phyloP scores from a whole-genome alignment of 2,888 invertebrate genomes.

The Unio delphinus region DNA sequence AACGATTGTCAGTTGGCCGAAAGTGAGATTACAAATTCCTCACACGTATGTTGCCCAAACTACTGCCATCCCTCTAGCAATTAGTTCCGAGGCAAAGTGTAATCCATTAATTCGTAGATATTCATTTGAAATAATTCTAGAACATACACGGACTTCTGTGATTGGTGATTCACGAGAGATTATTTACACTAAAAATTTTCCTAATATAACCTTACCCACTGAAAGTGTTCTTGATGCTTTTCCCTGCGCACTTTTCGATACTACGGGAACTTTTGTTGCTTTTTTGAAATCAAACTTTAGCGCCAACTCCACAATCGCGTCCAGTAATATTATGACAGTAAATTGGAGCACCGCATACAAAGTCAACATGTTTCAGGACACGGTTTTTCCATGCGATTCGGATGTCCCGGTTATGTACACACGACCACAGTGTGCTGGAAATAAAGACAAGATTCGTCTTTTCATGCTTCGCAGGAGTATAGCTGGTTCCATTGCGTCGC shows the following conservation, averaged over 20 bases:
- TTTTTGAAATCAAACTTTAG: conserved; percentile 49
- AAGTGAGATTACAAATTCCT: conserved; percentile 45
- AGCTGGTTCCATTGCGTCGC: conserved; percentile 55
- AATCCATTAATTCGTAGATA: conserved; percentile 47
- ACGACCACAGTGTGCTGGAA: conserved; percentile 55
- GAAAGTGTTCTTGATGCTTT: conserved; percentile 27
- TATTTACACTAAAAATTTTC: conserved; percentile 22
- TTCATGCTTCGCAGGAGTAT: conserved; percentile 45
- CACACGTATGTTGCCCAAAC: conserved; percentile 49
- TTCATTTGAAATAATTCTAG: conserved; percentile 41
- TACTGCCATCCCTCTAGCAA: conserved; percentile 38
- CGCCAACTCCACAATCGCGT: conserved; percentile 37
- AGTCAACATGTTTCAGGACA: conserved; percentile 37
- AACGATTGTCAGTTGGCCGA: conserved; percentile 56
- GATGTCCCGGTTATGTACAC: conserved; percentile 46
- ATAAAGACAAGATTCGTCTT: conserved; percentile 56
- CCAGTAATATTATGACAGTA: conserved; percentile 53
- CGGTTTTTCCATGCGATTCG: conserved; percentile 55
- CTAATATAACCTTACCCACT: conserved; percentile 14
- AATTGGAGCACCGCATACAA: conserved; percentile 52
- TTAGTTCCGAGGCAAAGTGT: conserved; percentile 51
- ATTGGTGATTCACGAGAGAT: conserved; percentile 17
- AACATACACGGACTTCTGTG: conserved; percentile 28
- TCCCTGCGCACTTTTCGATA: conserved; percentile 54
- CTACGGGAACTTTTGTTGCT: conserved; percentile 58